Conservation (phyloP, 2,888 invertebrate genomes). For the Homarus gammarus region DNA sequence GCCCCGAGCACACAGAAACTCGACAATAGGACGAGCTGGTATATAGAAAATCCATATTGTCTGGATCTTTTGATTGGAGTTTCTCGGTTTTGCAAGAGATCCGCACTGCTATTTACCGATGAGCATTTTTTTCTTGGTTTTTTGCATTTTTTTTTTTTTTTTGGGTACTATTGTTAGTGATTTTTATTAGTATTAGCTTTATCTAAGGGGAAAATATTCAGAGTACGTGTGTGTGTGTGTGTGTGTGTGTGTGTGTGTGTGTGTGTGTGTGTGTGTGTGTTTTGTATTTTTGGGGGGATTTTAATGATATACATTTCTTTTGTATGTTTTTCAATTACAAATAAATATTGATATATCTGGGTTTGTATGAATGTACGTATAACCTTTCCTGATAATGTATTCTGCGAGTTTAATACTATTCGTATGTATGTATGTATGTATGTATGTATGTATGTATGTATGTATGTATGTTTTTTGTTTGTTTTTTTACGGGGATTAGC, state of each 20-base stretch:
- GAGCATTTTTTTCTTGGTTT: not conserved
- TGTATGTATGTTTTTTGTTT: too few species aligned
- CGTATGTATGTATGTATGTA: not conserved
- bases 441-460: not conserved
- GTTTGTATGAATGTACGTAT: too few species aligned
- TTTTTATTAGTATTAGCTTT: not conserved
- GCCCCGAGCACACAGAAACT: slow-evolving; percentile 1
- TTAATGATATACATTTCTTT: too few species aligned
- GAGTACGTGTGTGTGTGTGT: too few species aligned
- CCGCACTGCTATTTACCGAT: not conserved
- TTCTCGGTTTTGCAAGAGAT: not conserved
- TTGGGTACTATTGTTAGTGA: not conserved
- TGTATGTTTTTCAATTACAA: too few species aligned
- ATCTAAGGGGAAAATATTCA: not conserved
- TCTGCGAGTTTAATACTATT: too few species aligned
- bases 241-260: not conserved
- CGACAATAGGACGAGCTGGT: slow-evolving; percentile 9
- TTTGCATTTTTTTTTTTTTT: slow-evolving; percentile 3
- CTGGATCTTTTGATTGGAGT: slow-evolving; percentile 27
- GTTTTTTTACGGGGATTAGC: too few species aligned
- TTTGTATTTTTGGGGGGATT: too few species aligned
- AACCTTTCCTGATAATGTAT: too few species aligned
- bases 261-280: too few species aligned
- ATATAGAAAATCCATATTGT: slow-evolving; percentile 44
- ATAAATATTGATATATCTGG: too few species aligned